A percentile compares a stretch with the other conserved stretches of the same genome.
phyloP scores from a whole-genome alignment of 2,888 invertebrate species.

The Coelopa pilipes region DNA sequence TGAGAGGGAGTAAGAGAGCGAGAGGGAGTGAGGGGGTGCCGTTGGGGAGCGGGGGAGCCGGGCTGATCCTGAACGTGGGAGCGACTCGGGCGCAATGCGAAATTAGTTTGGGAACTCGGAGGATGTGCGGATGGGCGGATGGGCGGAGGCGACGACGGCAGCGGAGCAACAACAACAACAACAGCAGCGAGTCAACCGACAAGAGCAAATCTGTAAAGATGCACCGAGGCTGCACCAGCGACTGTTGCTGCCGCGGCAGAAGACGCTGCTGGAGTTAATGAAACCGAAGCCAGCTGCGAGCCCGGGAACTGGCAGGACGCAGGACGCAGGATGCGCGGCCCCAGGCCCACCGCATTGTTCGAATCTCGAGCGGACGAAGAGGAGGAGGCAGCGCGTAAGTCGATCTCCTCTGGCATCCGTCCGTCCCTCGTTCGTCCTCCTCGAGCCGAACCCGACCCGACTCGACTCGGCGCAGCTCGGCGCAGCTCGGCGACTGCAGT shows the following conservation, averaged over 20 bases:
- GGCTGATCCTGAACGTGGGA: background rate
- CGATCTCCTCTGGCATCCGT: background rate
- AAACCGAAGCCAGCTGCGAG: slow-evolving; percentile 26
- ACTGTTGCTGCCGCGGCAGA: slow-evolving; percentile 7
- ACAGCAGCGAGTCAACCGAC: too few relatives aligned
- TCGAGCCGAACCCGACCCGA: background rate
- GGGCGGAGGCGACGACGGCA: slow-evolving; percentile 9
- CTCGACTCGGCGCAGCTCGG: slow-evolving; percentile 6
- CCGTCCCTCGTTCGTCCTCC: background rate
- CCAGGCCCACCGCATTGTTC: slow-evolving; percentile 10
- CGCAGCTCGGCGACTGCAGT: background rate
- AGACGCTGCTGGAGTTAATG: slow-evolving; percentile 30
- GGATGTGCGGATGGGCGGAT: slow-evolving; percentile 31
- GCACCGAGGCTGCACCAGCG: background rate
- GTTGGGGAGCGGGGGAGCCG: background rate
- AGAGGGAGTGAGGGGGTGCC: background rate
- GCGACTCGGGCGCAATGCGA: slow-evolving; percentile 27
- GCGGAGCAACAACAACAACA: background rate
- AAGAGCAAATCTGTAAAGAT: too few relatives aligned
- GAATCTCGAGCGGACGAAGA: background rate
- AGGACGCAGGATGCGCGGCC: background rate
- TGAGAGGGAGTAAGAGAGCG: background rate
- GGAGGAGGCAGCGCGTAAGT: background rate
- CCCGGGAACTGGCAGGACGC: slow-evolving; percentile 13
- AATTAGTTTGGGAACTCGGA: slow-evolving; percentile 36